Conservation (phyloP, 2,113 vertebrate genomes). For the Promerops cafer region DNA sequence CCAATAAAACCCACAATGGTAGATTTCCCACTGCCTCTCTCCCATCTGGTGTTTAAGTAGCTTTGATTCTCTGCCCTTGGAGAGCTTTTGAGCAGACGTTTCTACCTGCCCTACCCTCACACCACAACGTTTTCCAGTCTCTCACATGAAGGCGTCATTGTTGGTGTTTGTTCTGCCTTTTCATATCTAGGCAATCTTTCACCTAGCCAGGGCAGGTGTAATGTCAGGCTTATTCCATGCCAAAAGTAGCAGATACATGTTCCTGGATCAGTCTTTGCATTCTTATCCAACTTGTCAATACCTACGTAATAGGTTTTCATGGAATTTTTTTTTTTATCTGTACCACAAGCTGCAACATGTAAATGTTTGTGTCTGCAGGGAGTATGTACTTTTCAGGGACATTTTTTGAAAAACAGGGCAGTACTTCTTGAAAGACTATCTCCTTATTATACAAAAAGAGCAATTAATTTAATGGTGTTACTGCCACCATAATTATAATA, state of each 20-base stretch:
- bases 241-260: constrained; percentile 28
- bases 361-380: constrained; percentile 27
- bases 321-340: constrained; percentile 6
- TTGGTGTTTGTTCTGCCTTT: constrained; percentile 20
- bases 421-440: not conserved
- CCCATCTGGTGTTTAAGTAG: not conserved
- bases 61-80: not conserved
- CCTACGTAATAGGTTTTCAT: constrained; percentile 13
- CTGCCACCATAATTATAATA: not conserved
- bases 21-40: not conserved
- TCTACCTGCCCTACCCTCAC: not conserved
- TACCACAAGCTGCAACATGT: constrained; percentile 26
- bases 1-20: not conserved
- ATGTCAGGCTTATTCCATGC: not conserved
- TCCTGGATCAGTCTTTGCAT: constrained; percentile 4
- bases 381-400: constrained; percentile 34
- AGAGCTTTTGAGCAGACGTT: not conserved
- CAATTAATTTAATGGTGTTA: not conserved
- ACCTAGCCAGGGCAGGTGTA: constrained; percentile 23
- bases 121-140: not conserved
- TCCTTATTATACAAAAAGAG: not conserved
- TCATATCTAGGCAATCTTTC: constrained; percentile 25
- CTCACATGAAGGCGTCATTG: not conserved
- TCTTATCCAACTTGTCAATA: constrained; percentile 50
- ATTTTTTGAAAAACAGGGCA: not conserved